Evolutionary conservation across 2,797 vertebrate species (phyloP).

Genomic region (Crocodylus rhombifer): DNA sequence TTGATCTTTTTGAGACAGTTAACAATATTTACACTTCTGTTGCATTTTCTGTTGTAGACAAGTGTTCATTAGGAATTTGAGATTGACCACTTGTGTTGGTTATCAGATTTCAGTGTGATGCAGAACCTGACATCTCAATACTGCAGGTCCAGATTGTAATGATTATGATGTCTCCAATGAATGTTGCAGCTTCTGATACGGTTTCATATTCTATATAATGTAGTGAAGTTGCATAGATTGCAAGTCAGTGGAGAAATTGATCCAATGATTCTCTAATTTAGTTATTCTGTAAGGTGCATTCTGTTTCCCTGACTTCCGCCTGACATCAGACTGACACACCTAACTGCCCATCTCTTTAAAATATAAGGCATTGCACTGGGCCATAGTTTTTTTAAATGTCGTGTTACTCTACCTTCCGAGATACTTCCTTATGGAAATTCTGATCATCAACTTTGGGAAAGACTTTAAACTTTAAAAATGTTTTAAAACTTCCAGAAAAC

Average conservation of each 20-base stretch:
- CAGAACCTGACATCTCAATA: neutral
- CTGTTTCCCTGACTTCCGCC: too few species aligned
- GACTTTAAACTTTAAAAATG: neutral
- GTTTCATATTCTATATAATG: neutral
- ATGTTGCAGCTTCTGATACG: neutral
- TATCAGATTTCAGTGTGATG: neutral
- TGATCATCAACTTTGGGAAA: neutral
- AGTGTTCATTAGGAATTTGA: neutral
- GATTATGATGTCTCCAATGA: neutral
- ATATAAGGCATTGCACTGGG: neutral
- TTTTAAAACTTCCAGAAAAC: neutral
- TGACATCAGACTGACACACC: too few species aligned
- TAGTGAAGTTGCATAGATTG: neutral
- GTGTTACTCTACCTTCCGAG: neutral
- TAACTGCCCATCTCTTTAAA: too few species aligned
- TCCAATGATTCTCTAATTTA: neutral
- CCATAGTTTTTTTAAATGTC: neutral
- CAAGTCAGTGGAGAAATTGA: neutral
- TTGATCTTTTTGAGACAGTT: accelerated
- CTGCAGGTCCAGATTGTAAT: accelerated
- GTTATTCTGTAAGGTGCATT: too few species aligned
- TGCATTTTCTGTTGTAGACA: accelerated
- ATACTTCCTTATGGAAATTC: neutral
- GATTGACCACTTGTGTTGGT: neutral
- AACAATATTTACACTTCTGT: neutral